Evolutionary conservation across 2,113 vertebrate genomes (phyloP).

Genomic region (cat (Felis catus)): F.catus_Fca126_mat1.0 CM031428.1:60778001-60778500

Average conservation of each 20-base stretch:
- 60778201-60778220: not conserved
- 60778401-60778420: not conserved
- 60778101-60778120: not conserved
- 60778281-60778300: not conserved
- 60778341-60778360: not conserved
- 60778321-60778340: not conserved
- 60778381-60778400: not conserved
- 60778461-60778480: not conserved
- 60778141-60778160: not conserved
- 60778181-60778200: not conserved
- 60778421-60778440: not conserved
- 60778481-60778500: not conserved
- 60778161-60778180: not conserved
- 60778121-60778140: not conserved
- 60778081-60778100: not conserved
- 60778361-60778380: not conserved
- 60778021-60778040: not conserved
- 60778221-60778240: not conserved
- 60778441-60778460: not conserved
- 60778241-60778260: not conserved
- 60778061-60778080: not conserved
- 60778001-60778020: too few relatives aligned
- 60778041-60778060: not conserved
- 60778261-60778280: not conserved
- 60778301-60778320: slow-evolving; percentile 24